A percentile compares a stretch with the other conserved stretches of the same genome.
phyloP scores from a whole-genome alignment of 2,113 vertebrate genomes.

The Epinephelus cyanopodus region DNA sequence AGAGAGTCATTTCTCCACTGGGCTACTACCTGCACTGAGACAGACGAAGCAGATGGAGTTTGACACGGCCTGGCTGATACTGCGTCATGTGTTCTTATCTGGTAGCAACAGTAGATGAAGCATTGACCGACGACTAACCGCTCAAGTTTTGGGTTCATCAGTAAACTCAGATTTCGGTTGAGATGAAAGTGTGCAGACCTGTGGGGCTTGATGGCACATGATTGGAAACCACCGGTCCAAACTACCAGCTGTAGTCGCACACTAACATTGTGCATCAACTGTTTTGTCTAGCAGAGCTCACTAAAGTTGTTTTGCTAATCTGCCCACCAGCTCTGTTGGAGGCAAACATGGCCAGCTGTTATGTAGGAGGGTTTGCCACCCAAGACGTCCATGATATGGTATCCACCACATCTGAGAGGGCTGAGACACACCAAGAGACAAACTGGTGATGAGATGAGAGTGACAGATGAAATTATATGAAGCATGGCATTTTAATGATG shows the following conservation, averaged over 20 bases:
- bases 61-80: not conserved
- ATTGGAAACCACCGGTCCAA: conserved; percentile 17
- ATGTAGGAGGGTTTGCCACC: conserved; percentile 70
- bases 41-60: not conserved
- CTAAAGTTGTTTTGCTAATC: conserved; percentile 47
- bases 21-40: too few species aligned
- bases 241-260: conserved; percentile 18
- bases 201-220: not conserved
- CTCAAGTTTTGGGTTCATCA: not conserved
- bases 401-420: conserved; percentile 27
- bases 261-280: conserved; percentile 20
- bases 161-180: not conserved
- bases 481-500: not conserved
- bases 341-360: conserved; percentile 49
- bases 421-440: conserved; percentile 10
- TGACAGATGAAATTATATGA: not conserved
- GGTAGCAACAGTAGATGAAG: not conserved
- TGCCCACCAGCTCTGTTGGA: conserved; percentile 58
- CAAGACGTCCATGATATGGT: conserved; percentile 53
- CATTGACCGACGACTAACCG: not conserved
- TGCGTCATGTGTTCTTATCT: not conserved
- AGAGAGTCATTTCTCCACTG: not conserved
- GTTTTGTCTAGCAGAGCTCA: conserved; percentile 41
- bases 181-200: not conserved
- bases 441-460: not conserved